A percentile compares a stretch with the other conserved stretches of the same genome.
phyloP scores from a whole-genome alignment of 2,888 invertebrate species.

The Melanostoma mellinum region DNA sequence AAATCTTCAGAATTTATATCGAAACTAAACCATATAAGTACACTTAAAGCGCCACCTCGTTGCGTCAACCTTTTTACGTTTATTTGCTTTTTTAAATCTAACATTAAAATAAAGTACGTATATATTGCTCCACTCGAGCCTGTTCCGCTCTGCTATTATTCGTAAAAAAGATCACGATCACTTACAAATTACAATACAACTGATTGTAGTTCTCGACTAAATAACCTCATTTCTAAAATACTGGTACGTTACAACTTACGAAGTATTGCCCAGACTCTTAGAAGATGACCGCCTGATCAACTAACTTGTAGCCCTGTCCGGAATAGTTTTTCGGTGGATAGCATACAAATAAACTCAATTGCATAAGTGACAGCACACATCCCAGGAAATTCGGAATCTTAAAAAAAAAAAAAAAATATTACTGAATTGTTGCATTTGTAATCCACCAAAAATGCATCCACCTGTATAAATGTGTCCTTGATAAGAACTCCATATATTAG shows the following conservation, averaged over 20 bases:
- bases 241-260: not conserved
- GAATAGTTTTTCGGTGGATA: conserved; percentile 84
- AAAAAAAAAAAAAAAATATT: conserved; percentile 77
- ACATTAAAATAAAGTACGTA: conserved; percentile 29
- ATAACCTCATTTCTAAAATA: conserved; percentile 19
- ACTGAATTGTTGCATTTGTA: not conserved
- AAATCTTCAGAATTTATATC: too few species aligned
- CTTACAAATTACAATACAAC: conserved; percentile 32
- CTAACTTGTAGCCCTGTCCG: conserved; percentile 80
- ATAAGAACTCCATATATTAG: conserved; percentile 91
- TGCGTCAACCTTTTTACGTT: conserved; percentile 2
- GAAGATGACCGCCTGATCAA: conserved; percentile 78
- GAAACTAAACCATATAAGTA: conserved; percentile 9
- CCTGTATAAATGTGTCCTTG: conserved; percentile 90
- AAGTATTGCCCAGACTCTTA: conserved; percentile 22
- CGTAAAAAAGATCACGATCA: conserved; percentile 3
- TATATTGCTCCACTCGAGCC: not conserved
- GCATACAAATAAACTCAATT: conserved; percentile 87
- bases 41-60: conserved; percentile 35
- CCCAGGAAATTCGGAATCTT: conserved; percentile 92
- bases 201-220: not conserved
- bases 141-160: not conserved
- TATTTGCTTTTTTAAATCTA: conserved; percentile 48
- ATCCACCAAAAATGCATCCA: conserved; percentile 77
- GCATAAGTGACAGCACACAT: conserved; percentile 87